phyloP scores from a whole-genome alignment of 1,140 invertebrate genomes.

The Dufourea novaeangliae region DNA sequence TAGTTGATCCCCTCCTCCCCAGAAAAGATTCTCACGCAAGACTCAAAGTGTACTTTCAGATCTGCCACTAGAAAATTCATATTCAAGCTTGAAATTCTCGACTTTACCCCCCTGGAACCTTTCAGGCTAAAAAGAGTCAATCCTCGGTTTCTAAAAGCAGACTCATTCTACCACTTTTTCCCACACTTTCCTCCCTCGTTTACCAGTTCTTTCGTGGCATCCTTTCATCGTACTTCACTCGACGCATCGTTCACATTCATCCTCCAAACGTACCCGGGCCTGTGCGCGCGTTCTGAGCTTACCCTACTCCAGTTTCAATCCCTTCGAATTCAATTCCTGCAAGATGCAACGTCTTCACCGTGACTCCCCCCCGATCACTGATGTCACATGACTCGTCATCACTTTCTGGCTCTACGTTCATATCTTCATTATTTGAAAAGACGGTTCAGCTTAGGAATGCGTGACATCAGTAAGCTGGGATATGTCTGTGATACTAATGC shows the following conservation, averaged over 20 bases:
- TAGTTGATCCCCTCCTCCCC: no score
- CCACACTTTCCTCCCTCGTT: neutral
- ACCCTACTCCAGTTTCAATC: neutral
- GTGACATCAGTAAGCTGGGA: no score
- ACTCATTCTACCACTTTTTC: neutral
- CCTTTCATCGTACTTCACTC: constrained; percentile 4
- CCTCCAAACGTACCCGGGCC: neutral
- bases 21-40: neutral
- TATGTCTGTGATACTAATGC: no score
- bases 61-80: constrained; percentile 3
- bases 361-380: no score
- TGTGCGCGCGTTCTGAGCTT: neutral
- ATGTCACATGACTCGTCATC: no score
- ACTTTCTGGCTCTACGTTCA: no score
- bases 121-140: neutral
- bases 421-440: no score
- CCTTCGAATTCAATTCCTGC: neutral
- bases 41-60: neutral
- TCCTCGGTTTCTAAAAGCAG: constrained; percentile 1
- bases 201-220: neutral
- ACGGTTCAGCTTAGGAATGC: no score
- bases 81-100: neutral
- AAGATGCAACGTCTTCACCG: no score
- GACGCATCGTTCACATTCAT: constrained; percentile 4
- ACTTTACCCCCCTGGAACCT: neutral